Conservation (phyloP, 2,797 vertebrate species). For the Dermochelys coriacea region DNA sequence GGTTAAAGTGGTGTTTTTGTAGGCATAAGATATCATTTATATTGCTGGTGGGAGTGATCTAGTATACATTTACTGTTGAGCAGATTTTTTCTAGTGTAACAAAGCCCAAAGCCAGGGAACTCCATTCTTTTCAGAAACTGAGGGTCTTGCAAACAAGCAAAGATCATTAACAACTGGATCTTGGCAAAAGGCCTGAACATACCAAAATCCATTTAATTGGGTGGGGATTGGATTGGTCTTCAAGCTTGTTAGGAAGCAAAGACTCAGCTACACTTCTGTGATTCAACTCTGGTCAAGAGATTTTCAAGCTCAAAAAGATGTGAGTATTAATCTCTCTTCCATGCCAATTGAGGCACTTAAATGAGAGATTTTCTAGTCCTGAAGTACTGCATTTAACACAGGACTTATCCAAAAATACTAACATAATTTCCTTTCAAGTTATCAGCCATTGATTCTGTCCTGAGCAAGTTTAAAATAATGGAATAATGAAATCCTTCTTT, state of each 20-base stretch:
- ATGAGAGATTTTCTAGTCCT: slow-evolving; percentile 18
- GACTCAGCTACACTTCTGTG: background rate
- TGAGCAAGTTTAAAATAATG: slow-evolving; percentile 29
- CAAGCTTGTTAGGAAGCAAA: background rate
- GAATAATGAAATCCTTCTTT: slow-evolving; percentile 54
- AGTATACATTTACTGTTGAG: background rate
- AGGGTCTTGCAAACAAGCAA: background rate
- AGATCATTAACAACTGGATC: rapidly evolving
- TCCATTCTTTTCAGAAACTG: background rate
- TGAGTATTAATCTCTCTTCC: slow-evolving; percentile 26
- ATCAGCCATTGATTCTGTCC: slow-evolving; percentile 32
- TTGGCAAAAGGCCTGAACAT: background rate
- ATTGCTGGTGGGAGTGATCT: rapidly evolving
- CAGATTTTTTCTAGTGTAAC: background rate
- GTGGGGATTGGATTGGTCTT: background rate
- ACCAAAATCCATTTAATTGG: background rate
- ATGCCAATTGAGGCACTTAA: slow-evolving; percentile 29
- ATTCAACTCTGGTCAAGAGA: background rate
- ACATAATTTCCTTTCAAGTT: slow-evolving; percentile 44
- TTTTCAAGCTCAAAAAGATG: background rate
- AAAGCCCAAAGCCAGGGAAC: background rate
- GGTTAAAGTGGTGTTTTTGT: rapidly evolving
- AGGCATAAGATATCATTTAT: rapidly evolving
- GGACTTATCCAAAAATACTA: slow-evolving; percentile 45
- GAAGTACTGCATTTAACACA: slow-evolving; percentile 26